These are phyloP conservation scores for Todiramphus saurophagus DNA, from an alignment of 2,113 vertebrate species.

Conservation along the genomic window DNA sequence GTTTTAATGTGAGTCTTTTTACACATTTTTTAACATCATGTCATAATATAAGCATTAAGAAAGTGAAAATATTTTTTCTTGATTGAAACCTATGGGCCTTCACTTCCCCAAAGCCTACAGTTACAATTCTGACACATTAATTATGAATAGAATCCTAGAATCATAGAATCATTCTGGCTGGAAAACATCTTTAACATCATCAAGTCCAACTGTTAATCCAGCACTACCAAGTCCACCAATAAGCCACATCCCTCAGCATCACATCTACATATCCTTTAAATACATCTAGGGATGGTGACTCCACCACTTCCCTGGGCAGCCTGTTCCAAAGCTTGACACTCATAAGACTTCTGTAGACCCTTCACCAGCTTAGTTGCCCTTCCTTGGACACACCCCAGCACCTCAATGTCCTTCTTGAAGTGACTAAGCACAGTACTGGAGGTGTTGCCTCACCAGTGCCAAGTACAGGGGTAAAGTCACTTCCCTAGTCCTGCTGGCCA, in stretches of 20 bases:
- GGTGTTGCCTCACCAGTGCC: background rate
- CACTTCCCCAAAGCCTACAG: background rate
- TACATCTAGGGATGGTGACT: background rate
- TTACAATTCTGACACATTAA: background rate
- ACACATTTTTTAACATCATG: background rate
- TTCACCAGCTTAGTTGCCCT: background rate
- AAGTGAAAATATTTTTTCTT: background rate
- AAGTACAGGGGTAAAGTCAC: background rate
- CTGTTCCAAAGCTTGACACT: background rate
- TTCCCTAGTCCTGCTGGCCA: background rate
- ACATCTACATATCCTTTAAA: background rate
- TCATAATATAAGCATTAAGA: background rate
- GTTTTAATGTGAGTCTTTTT: constrained; percentile 25
- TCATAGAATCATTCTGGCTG: background rate
- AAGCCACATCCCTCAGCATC: background rate
- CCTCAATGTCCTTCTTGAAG: background rate
- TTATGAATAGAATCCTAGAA: background rate
- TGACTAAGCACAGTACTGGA: background rate
- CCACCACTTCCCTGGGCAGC: fast-evolving
- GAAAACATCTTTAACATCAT: background rate
- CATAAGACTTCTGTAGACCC: background rate
- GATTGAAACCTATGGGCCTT: background rate
- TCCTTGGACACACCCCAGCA: background rate
- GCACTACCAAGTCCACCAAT: background rate
- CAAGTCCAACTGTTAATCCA: background rate